Evolutionary conservation across 2,888 invertebrate genomes (phyloP).

Genomic region (Tetragonisca angustula): DNA sequence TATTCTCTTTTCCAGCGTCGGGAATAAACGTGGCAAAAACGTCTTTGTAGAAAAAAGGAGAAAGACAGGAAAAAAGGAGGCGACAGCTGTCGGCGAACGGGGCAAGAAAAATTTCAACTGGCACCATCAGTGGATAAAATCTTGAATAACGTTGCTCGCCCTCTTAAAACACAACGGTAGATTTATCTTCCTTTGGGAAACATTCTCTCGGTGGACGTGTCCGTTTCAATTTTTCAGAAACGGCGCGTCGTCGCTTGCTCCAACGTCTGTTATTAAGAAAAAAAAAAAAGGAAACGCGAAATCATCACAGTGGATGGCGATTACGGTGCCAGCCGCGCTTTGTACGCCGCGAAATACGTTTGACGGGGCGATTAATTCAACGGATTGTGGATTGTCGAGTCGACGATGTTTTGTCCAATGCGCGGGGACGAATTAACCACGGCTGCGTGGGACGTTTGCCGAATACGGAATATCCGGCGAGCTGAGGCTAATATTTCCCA

Average conservation of each 20-base stretch:
- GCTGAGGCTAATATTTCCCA: not conserved
- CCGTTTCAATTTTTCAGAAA: slow-evolving; percentile 27
- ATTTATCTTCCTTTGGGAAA: slow-evolving; percentile 28
- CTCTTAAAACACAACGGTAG: slow-evolving; percentile 26
- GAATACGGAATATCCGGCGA: not conserved
- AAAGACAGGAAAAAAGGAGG: no score
- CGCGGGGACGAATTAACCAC: not conserved
- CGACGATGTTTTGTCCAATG: not conserved
- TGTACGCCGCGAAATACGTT: not conserved
- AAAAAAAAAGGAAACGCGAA: not conserved
- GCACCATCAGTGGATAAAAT: slow-evolving; percentile 19
- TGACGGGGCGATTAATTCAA: not conserved
- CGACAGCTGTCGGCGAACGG: no score
- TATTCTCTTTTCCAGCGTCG: slow-evolving; percentile 12
- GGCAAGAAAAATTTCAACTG: slow-evolving; percentile 6
- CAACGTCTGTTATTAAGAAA: no score
- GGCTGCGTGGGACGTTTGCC: not conserved
- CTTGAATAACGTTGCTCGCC: slow-evolving; percentile 19
- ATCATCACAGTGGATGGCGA: not conserved
- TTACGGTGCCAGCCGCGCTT: not conserved
- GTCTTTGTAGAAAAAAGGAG: not conserved
- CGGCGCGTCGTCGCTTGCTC: not conserved
- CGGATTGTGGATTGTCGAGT: not conserved
- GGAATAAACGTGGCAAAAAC: slow-evolving; percentile 10
- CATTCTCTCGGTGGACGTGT: not conserved